These are phyloP conservation scores for Glaucopsyche alexis DNA, from an alignment of 2,888 invertebrate genomes.

Conservation along the genomic window DNA sequence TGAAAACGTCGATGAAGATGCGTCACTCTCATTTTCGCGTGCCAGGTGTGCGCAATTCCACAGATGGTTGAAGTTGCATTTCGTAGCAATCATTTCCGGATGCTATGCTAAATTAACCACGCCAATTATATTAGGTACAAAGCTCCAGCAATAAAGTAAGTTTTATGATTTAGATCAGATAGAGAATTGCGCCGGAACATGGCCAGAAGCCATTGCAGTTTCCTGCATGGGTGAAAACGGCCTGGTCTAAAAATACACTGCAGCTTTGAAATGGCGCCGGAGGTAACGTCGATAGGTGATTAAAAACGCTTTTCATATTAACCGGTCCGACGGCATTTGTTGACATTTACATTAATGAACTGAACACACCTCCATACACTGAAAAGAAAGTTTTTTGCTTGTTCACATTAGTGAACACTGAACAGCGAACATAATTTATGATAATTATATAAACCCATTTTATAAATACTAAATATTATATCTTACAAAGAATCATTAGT, in stretches of 20 bases:
- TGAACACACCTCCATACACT: slow-evolving; percentile 58
- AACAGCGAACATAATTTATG: not conserved
- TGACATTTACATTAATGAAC: slow-evolving; percentile 73
- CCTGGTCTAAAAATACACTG: slow-evolving; percentile 51
- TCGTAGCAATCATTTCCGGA: not conserved
- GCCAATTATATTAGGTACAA: not conserved
- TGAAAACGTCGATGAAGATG: not conserved
- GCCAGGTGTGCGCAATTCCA: slow-evolving; percentile 7
- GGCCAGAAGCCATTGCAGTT: slow-evolving; percentile 32
- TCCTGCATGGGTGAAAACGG: slow-evolving; percentile 42
- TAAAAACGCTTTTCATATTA: slow-evolving; percentile 51
- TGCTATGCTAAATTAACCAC: not conserved
- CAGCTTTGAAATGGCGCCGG: slow-evolving; percentile 61
- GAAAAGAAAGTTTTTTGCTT: slow-evolving; percentile 61
- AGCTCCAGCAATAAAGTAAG: slow-evolving; percentile 6
- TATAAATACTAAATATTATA: not conserved
- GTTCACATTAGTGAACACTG: not conserved
- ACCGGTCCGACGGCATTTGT: slow-evolving; percentile 67
- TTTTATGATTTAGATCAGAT: slow-evolving; percentile 23
- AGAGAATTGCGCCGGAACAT: slow-evolving; percentile 27
- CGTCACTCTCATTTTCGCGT: slow-evolving; percentile 1
- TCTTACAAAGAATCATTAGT: too few relatives aligned
- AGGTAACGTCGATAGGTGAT: slow-evolving; percentile 47
- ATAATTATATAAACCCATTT: not conserved
- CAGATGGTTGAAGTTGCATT: not conserved